phyloP scores from a whole-genome alignment of 2,113 vertebrate species.

The Romanogobio albipinnatus region DNA sequence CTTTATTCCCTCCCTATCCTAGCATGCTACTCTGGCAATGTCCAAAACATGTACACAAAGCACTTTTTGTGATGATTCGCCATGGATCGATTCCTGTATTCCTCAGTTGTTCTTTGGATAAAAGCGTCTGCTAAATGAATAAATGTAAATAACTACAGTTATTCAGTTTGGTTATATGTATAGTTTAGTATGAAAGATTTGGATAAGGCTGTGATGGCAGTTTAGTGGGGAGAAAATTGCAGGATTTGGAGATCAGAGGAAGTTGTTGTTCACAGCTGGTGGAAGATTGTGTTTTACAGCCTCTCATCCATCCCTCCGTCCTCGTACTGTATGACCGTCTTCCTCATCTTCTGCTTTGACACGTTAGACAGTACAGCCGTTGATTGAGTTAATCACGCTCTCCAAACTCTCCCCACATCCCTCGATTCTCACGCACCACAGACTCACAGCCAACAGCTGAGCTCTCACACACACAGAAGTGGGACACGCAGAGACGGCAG shows the following conservation, averaged over 20 bases:
- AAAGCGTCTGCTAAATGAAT: no score
- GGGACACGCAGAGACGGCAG: constrained; percentile 14
- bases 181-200: background rate
- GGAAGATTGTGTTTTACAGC: constrained; percentile 22
- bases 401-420: constrained; percentile 39
- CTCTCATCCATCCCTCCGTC: background rate
- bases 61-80: no score
- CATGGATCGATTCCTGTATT: no score
- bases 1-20: no score
- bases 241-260: constrained; percentile 20
- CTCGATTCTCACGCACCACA: constrained; percentile 34
- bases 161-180: no score
- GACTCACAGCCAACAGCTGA: constrained; percentile 44
- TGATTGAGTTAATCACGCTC: constrained; percentile 62
- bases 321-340: constrained; percentile 13
- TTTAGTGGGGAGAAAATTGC: background rate
- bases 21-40: no score
- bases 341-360: constrained; percentile 42
- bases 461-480: constrained; percentile 46
- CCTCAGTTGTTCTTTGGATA: no score
- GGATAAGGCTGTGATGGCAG: background rate
- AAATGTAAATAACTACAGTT: no score
- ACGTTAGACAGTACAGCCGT: constrained; percentile 49
- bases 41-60: no score
- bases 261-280: constrained; percentile 54